Conservation (phyloP, 1,140 invertebrate genomes). For the Hylaeus anthracinus region DNA sequence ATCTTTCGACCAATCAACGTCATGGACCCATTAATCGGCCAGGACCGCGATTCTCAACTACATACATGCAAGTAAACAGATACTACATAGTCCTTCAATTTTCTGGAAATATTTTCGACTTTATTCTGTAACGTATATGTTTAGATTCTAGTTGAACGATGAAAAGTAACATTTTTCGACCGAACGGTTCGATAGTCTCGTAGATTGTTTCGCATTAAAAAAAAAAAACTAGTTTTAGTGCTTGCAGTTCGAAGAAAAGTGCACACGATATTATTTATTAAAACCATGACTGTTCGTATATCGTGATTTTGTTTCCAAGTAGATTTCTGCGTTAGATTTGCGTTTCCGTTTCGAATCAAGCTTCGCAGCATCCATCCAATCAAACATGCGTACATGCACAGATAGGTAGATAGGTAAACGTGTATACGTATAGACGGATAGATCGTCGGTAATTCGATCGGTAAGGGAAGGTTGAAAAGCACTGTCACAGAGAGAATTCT, state of each 20-base stretch:
- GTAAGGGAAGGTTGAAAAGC: conserved; percentile 30
- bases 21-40: not conserved
- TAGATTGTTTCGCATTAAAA: too few relatives aligned
- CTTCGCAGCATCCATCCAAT: too few relatives aligned
- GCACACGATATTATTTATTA: too few relatives aligned
- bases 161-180: too few relatives aligned
- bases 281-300: too few relatives aligned
- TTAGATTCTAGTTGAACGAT: too few relatives aligned
- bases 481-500: conserved; percentile 41
- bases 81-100: too few relatives aligned
- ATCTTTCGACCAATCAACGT: conserved; percentile 23
- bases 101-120: not conserved
- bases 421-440: too few relatives aligned
- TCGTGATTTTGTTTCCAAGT: not conserved
- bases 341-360: conserved; percentile 10
- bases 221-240: too few relatives aligned
- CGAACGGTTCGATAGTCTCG: too few relatives aligned
- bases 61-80: not conserved
- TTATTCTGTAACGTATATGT: not conserved
- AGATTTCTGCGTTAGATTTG: conserved; percentile 3
- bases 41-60: conserved; percentile 15
- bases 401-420: not conserved
- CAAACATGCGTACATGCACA: too few relatives aligned
- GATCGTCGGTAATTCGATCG: conserved; percentile 29
- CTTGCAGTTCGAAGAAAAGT: too few relatives aligned